A percentile compares a stretch with the other conserved stretches of the same genome.
phyloP scores from a whole-genome alignment of 2,797 vertebrate genomes.

The Silurus aristotelis region DNA sequence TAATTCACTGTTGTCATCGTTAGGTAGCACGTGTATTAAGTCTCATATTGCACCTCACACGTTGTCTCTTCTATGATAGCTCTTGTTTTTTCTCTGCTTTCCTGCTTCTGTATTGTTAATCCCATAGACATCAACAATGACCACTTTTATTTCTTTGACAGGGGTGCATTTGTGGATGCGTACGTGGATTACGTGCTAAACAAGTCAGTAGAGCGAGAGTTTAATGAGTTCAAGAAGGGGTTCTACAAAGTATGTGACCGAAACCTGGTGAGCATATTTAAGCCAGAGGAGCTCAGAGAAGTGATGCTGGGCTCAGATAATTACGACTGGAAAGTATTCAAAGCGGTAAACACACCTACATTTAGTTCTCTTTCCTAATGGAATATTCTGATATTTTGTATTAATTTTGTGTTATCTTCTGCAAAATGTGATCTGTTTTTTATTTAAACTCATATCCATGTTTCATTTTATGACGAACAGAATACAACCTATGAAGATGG shows the following conservation, averaged over 20 bases:
- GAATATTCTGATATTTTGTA: neutral
- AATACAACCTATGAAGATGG: conserved; percentile 46
- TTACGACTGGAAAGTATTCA: conserved; percentile 90
- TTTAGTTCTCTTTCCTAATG: neutral
- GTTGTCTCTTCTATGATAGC: too few species aligned
- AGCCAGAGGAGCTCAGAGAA: conserved; percentile 88
- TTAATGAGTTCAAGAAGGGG: conserved; percentile 84
- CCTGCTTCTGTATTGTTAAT: too few species aligned
- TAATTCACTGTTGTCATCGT: too few species aligned
- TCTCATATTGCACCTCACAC: too few species aligned
- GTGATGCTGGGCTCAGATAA: conserved; percentile 90
- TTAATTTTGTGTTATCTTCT: neutral
- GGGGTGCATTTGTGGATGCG: conserved; percentile 70
- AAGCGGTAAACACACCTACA: conserved; percentile 74
- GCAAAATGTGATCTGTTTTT: neutral
- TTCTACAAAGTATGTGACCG: conserved; percentile 92
- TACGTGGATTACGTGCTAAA: conserved; percentile 69
- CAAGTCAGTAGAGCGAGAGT: conserved; percentile 82
- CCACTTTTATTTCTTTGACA: conserved; percentile 51
- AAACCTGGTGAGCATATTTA: conserved; percentile 86
- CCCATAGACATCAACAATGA: neutral
- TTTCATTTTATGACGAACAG: conserved; percentile 52
- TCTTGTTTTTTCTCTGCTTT: too few species aligned
- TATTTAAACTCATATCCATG: neutral
- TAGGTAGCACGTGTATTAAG: too few species aligned